Conservation (phyloP, 2,888 invertebrate species). For the Lasioglossum calceatum region DNA sequence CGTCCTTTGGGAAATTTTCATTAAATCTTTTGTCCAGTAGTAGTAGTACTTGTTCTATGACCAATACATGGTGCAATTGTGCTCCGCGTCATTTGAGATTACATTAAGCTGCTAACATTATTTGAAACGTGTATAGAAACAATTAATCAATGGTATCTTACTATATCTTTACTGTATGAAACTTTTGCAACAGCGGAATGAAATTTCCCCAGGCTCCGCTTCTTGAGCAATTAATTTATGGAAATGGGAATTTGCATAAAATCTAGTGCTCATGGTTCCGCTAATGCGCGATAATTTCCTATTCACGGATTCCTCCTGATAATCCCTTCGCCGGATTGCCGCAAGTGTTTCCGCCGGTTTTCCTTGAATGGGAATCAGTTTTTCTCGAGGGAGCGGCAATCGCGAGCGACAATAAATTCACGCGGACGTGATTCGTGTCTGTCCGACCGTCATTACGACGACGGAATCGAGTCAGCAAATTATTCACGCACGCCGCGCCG, state of each 20-base stretch:
- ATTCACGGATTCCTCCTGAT: slow-evolving; percentile 5
- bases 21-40: background rate
- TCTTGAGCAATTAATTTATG: background rate
- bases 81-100: background rate
- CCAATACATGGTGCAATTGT: background rate
- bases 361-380: slow-evolving; percentile 12
- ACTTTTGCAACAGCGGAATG: background rate
- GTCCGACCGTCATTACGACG: slow-evolving; percentile 61
- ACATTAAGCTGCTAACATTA: background rate
- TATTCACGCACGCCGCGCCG: slow-evolving; percentile 62
- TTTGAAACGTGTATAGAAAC: background rate
- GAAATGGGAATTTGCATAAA: slow-evolving; percentile 3
- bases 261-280: background rate
- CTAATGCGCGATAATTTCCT: slow-evolving; percentile 3
- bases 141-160: background rate
- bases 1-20: background rate
- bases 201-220: background rate
- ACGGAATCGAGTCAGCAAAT: slow-evolving; percentile 65
- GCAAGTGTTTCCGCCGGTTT: slow-evolving; percentile 8
- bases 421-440: slow-evolving; percentile 48
- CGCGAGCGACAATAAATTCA: slow-evolving; percentile 42
- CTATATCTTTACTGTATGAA: background rate
- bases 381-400: slow-evolving; percentile 44
- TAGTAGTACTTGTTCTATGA: background rate
- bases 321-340: background rate